These are phyloP conservation scores for Kryphioiulus occultus DNA, from an alignment of 2,888 invertebrate species.

Conservation along the genomic window DNA sequence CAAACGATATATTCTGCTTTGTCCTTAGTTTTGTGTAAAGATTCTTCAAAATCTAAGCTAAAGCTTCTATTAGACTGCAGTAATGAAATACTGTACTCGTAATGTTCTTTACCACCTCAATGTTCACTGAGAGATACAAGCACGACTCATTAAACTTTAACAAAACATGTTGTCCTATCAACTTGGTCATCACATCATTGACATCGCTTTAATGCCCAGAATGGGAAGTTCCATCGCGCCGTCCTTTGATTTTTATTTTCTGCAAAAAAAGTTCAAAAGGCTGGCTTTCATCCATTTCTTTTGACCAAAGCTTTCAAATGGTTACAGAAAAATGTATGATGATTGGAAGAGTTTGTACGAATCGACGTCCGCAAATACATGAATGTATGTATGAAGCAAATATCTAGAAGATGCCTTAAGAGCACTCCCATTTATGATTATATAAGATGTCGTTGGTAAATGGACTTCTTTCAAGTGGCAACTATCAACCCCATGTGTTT, in stretches of 20 bases:
- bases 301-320: slow-evolving; percentile 23
- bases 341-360: slow-evolving; percentile 8
- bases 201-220: neutral
- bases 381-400: slow-evolving; percentile 23
- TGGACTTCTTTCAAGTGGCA: slow-evolving; percentile 23
- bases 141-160: too few relatives aligned
- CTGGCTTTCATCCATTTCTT: slow-evolving; percentile 14
- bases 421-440: slow-evolving; percentile 23
- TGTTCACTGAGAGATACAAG: too few relatives aligned
- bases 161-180: neutral
- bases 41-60: too few relatives aligned
- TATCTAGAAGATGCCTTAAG: neutral
- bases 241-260: slow-evolving; percentile 13
- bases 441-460: slow-evolving; percentile 23
- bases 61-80: too few relatives aligned
- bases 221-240: neutral
- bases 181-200: neutral
- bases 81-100: too few relatives aligned
- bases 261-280: neutral
- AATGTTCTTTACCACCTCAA: too few relatives aligned
- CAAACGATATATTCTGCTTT: too few relatives aligned
- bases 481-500: neutral
- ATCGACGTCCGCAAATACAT: slow-evolving; percentile 23
- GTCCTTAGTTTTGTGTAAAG: too few relatives aligned
- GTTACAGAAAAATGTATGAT: slow-evolving; percentile 13